phyloP scores from a whole-genome alignment of 2,888 invertebrate species.

The Gastrophysa polygoni region DNA sequence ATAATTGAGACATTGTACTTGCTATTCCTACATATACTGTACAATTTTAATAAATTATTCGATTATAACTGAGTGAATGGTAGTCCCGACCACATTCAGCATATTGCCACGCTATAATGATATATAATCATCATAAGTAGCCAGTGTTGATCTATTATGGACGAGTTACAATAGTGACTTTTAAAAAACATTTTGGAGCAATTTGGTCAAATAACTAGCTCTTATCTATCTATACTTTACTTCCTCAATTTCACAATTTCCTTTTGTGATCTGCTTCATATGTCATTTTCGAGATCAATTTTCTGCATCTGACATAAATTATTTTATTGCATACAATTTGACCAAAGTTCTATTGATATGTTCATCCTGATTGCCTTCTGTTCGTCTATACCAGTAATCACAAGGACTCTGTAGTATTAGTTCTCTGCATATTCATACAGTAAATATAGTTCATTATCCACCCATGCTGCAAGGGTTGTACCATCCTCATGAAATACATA shows the following conservation, averaged over 20 bases:
- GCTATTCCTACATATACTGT: neutral
- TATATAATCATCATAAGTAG: neutral
- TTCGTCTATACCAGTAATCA: neutral
- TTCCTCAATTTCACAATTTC: slow-evolving; percentile 16
- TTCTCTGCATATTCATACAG: neutral
- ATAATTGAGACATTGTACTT: neutral
- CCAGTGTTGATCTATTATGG: slow-evolving; percentile 6
- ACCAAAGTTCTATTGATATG: neutral
- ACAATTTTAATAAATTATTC: neutral
- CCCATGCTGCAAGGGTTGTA: neutral
- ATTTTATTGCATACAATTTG: slow-evolving; percentile 6
- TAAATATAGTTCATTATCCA: neutral
- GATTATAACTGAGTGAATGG: neutral
- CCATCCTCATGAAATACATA: neutral
- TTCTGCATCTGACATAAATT: slow-evolving; percentile 12
- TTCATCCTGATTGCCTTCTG: neutral
- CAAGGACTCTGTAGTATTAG: neutral
- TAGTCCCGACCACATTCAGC: neutral
- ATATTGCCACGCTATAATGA: neutral
- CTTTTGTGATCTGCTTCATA: slow-evolving; percentile 8
- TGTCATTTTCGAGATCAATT: slow-evolving; percentile 7
- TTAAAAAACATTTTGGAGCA: neutral
- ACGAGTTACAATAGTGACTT: neutral
- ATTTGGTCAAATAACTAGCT: slow-evolving; percentile 1
- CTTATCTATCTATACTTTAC: slow-evolving; percentile 14